phyloP scores from a whole-genome alignment of 2,113 vertebrate species.

The Zootoca vivipara region DNA sequence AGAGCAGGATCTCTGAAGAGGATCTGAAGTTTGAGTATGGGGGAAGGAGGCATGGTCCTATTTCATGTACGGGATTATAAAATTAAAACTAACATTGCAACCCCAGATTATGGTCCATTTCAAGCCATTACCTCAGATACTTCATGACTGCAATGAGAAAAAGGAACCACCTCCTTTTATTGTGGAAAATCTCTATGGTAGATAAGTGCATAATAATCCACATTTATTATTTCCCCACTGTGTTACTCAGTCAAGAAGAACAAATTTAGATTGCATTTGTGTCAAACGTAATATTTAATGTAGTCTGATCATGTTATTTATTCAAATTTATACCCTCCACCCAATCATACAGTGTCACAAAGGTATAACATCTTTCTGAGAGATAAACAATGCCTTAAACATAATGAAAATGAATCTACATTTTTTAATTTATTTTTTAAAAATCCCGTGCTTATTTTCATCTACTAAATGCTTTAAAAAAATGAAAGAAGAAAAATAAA shows the following conservation, averaged over 20 bases:
- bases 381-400: background rate
- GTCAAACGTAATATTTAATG: conserved; percentile 7
- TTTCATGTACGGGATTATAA: background rate
- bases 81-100: background rate
- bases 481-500: background rate
- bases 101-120: background rate
- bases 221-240: conserved; percentile 10
- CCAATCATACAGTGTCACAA: background rate
- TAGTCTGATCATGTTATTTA: background rate
- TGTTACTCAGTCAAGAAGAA: conserved; percentile 15
- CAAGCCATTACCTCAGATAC: background rate
- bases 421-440: no score
- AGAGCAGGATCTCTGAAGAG: no score
- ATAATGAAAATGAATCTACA: background rate
- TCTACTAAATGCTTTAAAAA: background rate
- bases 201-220: conserved; percentile 6
- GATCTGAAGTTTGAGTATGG: no score
- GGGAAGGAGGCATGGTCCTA: no score
- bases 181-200: background rate
- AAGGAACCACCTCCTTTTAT: background rate
- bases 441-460: background rate
- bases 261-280: conserved; percentile 15
- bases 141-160: background rate
- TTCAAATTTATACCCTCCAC: background rate
- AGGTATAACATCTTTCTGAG: background rate